Percentiles rank a stretch among this genome's conserved stretches.
Evolutionary conservation across 2,797 vertebrate species (phyloP).

Genomic region (Leptoclinus maculatus): DNA sequence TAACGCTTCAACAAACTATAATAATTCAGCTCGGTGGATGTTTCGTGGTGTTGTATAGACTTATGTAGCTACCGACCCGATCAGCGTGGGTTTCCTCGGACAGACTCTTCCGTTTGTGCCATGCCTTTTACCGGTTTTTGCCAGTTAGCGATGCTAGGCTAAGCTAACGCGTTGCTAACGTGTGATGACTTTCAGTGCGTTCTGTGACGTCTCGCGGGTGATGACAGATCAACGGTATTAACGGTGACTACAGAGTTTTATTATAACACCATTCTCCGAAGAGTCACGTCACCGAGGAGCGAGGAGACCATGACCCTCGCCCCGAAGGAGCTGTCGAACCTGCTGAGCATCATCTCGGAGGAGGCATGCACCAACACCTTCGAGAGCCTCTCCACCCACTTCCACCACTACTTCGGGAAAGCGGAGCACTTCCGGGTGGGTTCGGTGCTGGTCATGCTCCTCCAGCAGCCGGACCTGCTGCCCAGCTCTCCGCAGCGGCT

Average conservation of each 20-base stretch:
- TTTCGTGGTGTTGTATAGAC: not conserved
- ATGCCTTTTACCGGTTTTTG: conserved; percentile 34
- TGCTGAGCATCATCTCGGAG: conserved; percentile 96
- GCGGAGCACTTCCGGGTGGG: conserved; percentile 96
- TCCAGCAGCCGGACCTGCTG: conserved; percentile 96
- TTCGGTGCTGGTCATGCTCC: conserved; percentile 94
- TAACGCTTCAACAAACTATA: not conserved
- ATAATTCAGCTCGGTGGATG: fast-evolving
- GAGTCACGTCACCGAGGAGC: not conserved
- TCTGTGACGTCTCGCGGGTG: not conserved
- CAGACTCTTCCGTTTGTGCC: not conserved
- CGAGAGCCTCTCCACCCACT: conserved; percentile 94
- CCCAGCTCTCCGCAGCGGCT: conserved; percentile 95
- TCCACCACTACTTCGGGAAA: conserved; percentile 97
- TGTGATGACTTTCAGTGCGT: conserved; percentile 2
- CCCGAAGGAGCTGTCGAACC: conserved; percentile 93
- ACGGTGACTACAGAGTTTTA: not conserved
- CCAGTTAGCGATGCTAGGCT: conserved; percentile 57
- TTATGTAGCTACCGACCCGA: not conserved
- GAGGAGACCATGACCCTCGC: conserved; percentile 83
- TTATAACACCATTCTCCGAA: no score
- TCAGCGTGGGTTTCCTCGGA: not conserved
- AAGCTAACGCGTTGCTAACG: conserved; percentile 62
- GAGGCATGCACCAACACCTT: conserved; percentile 95
- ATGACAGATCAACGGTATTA: not conserved